Conservation (phyloP, 2,888 invertebrate species). For the Seira sanloemensis region DNA sequence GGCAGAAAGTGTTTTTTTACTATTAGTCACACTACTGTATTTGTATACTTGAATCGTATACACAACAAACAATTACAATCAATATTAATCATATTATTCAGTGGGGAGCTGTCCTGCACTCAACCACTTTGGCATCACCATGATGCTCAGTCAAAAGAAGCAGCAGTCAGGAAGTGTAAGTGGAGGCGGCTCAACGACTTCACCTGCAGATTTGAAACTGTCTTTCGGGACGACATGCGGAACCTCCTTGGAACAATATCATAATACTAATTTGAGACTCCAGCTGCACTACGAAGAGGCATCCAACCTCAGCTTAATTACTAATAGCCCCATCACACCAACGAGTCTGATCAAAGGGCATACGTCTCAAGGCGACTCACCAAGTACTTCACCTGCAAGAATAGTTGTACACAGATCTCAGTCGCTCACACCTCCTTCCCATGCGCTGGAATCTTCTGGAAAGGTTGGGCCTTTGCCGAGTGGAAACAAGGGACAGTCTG, state of each 20-base stretch:
- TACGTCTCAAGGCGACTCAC: background rate
- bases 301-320: background rate
- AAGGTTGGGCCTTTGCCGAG: conserved; percentile 5
- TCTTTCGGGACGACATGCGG: conserved; percentile 1
- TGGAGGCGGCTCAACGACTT: conserved; percentile 23
- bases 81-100: conserved; percentile 9
- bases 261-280: background rate
- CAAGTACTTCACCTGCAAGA: background rate
- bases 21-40: background rate
- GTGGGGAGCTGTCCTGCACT: background rate
- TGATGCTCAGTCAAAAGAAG: conserved; percentile 53
- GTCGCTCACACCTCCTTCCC: conserved; percentile 6
- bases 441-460: conserved; percentile 11
- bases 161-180: conserved; percentile 44
- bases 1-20: background rate
- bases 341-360: background rate
- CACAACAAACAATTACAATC: background rate
- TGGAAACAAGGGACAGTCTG: conserved; percentile 60
- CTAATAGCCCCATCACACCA: too few relatives aligned
- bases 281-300: conserved; percentile 7
- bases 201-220: background rate
- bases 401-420: background rate
- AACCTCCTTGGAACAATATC: background rate
- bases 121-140: conserved; percentile 43
- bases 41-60: background rate